Percentiles rank a stretch among this genome's conserved stretches.
phyloP scores from a whole-genome alignment of 2,888 invertebrate genomes.

The Hanleya hanleyi region DNA sequence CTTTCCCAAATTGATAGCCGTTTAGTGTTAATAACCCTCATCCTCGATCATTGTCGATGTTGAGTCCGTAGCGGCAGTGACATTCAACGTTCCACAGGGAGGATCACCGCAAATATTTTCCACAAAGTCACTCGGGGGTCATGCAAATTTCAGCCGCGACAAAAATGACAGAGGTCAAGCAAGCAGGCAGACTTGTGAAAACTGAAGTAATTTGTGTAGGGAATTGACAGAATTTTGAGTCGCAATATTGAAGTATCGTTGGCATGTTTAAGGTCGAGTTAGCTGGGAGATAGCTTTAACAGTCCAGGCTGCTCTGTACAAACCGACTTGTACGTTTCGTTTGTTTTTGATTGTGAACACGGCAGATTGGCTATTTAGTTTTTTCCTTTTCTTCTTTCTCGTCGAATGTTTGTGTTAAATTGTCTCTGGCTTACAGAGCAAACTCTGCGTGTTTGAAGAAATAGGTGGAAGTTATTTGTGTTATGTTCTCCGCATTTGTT shows the following conservation, averaged over 20 bases:
- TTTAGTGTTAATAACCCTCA: not conserved
- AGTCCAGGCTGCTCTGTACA: too few species aligned
- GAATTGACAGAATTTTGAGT: not conserved
- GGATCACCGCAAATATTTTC: conserved; percentile 6
- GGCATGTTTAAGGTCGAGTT: not conserved
- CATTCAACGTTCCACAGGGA: not conserved
- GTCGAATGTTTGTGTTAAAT: not conserved
- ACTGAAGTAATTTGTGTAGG: conserved; percentile 2
- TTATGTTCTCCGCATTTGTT: not conserved
- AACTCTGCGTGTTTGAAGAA: not conserved
- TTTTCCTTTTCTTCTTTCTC: not conserved
- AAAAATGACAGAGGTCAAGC: conserved; percentile 3
- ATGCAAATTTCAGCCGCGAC: conserved; percentile 6
- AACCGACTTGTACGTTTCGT: too few species aligned
- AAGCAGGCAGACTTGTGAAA: not conserved
- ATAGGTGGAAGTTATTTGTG: not conserved
- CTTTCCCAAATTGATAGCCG: not conserved
- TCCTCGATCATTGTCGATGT: not conserved
- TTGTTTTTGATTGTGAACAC: not conserved
- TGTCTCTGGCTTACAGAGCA: not conserved
- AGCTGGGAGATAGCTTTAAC: not conserved
- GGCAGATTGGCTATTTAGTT: not conserved
- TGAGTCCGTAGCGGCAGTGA: too few species aligned
- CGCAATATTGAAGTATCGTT: not conserved
- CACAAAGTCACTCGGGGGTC: not conserved